Percentiles rank a stretch among this genome's conserved stretches.
Evolutionary conservation across 2,888 invertebrate species (phyloP).

Genomic region (Melolontha melolontha): DNA sequence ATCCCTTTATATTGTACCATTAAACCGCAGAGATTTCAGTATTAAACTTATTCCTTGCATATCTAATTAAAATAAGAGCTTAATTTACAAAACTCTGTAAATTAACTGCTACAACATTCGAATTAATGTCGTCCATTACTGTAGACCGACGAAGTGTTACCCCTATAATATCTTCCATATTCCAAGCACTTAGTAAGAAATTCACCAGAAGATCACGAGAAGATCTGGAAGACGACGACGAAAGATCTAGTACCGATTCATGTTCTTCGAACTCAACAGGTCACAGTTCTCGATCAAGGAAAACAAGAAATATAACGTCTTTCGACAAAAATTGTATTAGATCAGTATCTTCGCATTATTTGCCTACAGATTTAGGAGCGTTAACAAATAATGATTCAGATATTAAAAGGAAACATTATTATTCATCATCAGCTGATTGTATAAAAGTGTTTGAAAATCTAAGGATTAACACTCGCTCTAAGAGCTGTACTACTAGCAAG

Average conservation of each 20-base stretch:
- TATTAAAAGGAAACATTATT: slow-evolving; percentile 60
- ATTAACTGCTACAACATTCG: slow-evolving; percentile 12
- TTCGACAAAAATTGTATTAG: slow-evolving; percentile 59
- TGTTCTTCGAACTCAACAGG: slow-evolving; percentile 61
- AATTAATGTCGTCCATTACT: slow-evolving; percentile 52
- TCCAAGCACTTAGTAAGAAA: slow-evolving; percentile 75
- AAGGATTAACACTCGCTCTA: slow-evolving; percentile 71
- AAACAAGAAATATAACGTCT: slow-evolving; percentile 48
- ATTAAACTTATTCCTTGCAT: slow-evolving; percentile 42
- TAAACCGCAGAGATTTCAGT: slow-evolving; percentile 54
- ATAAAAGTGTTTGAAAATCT: slow-evolving; percentile 80
- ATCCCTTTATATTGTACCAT: slow-evolving; percentile 57
- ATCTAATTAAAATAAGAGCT: not conserved
- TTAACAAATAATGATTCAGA: slow-evolving; percentile 75
- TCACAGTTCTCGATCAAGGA: slow-evolving; percentile 52
- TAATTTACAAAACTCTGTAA: not conserved
- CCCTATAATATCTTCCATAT: slow-evolving; percentile 69
- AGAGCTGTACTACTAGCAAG: slow-evolving; percentile 67
- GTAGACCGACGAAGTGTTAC: slow-evolving; percentile 61
- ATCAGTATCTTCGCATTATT: slow-evolving; percentile 63
- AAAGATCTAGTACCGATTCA: slow-evolving; percentile 66
- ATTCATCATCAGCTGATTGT: slow-evolving; percentile 71
- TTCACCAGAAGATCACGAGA: slow-evolving; percentile 70
- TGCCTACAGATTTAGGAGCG: slow-evolving; percentile 71
- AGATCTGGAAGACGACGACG: slow-evolving; percentile 65